Percentiles rank a stretch among this genome's conserved stretches.
Conservation (phyloP, 2,888 invertebrate genomes). For the Xestia c-nigrum region DNA sequence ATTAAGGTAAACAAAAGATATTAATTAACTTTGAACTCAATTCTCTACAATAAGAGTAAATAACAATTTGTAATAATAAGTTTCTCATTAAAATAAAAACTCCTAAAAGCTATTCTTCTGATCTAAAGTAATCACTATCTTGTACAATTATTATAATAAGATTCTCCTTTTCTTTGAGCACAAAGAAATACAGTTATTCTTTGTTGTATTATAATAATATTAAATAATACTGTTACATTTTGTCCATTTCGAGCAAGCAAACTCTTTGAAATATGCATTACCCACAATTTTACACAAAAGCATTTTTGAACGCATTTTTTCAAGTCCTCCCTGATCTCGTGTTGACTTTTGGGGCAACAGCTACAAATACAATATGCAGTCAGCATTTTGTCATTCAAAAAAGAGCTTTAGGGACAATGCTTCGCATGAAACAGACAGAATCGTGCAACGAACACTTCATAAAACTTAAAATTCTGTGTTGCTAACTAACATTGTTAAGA, state of each 20-base stretch:
- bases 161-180: conserved; percentile 25
- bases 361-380: too few relatives aligned
- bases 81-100: conserved; percentile 11
- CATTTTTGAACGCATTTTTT: conserved; percentile 3
- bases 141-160: conserved; percentile 11
- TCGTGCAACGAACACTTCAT: too few relatives aligned
- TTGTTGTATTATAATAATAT: conserved; percentile 7
- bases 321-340: background rate
- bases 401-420: too few relatives aligned
- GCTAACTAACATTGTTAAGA: too few relatives aligned
- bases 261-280: conserved; percentile 16
- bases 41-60: background rate
- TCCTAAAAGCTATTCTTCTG: conserved; percentile 1
- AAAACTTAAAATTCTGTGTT: too few relatives aligned
- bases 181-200: conserved; percentile 29
- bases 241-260: conserved; percentile 31
- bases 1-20: background rate
- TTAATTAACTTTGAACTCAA: conserved; percentile 3
- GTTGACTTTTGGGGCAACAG: too few relatives aligned
- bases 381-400: too few relatives aligned
- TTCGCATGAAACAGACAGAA: too few relatives aligned
- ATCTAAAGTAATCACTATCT: conserved; percentile 12
- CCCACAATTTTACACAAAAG: conserved; percentile 14
- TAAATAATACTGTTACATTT: conserved; percentile 24
- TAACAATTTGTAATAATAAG: background rate